These are phyloP conservation scores for Ceratitis capitata DNA, from an alignment of 1,140 invertebrate species.

Conservation along the genomic window DNA sequence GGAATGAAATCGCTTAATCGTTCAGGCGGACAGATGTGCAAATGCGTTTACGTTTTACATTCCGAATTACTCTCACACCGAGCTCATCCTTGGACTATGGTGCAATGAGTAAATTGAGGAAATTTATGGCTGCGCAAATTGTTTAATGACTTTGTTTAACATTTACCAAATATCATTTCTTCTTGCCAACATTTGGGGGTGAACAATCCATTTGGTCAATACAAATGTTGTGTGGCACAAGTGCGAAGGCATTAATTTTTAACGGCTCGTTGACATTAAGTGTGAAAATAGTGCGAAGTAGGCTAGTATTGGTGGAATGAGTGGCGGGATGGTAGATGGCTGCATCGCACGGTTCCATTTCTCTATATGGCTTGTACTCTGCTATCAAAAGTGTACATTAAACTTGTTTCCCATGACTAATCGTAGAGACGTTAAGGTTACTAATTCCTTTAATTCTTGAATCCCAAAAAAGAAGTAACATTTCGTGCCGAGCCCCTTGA, in stretches of 20 bases:
- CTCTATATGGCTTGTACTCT: too few species aligned
- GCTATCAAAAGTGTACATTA: too few species aligned
- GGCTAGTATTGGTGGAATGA: background rate
- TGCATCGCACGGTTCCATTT: too few species aligned
- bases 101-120: conserved; percentile 63
- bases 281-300: background rate
- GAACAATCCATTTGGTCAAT: conserved; percentile 6
- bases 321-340: background rate
- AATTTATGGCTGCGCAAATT: conserved; percentile 64
- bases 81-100: background rate
- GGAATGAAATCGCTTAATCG: conserved; percentile 64
- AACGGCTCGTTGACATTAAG: conserved; percentile 33
- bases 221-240: background rate
- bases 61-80: background rate
- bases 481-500: too few species aligned
- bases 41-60: conserved; percentile 47
- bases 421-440: too few species aligned
- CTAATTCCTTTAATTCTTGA: too few species aligned
- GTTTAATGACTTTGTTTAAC: conserved; percentile 60
- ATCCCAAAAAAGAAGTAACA: too few species aligned
- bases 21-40: conserved; percentile 63
- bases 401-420: too few species aligned
- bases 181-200: background rate
- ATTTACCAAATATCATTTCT: conserved; percentile 20
- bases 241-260: conserved; percentile 26